Evolutionary conservation across 53 echinoderm and acorn worm species (phyloP).

Genomic region (Arbacia lixula): DNA sequence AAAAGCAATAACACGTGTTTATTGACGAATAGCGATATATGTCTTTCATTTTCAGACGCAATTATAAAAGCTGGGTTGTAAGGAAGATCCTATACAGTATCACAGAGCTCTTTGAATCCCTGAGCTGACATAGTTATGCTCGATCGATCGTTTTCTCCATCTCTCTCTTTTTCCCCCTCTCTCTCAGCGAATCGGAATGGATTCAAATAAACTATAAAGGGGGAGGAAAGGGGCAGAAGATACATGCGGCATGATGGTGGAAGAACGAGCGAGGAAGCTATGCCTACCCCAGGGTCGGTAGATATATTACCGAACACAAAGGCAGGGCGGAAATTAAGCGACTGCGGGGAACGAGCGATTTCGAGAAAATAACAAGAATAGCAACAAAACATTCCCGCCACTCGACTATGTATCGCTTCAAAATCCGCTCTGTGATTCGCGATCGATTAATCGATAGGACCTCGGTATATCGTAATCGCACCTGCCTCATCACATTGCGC

Average conservation of each 20-base stretch:
- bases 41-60: too few species aligned
- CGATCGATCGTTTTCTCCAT: slow-evolving; percentile 47
- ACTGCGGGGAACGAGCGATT: slow-evolving; percentile 43
- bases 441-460: slow-evolving; percentile 57
- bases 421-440: slow-evolving; percentile 40
- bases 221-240: neutral
- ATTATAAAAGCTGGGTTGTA: neutral
- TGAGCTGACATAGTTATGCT: slow-evolving; percentile 32
- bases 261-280: slow-evolving; percentile 3
- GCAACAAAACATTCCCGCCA: slow-evolving; percentile 49
- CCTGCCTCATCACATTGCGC: slow-evolving; percentile 42
- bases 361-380: slow-evolving; percentile 41
- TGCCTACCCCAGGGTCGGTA: slow-evolving; percentile 26
- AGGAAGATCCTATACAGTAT: neutral
- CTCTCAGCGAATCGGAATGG: slow-evolving; percentile 20
- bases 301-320: slow-evolving; percentile 44
- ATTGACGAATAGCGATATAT: too few species aligned
- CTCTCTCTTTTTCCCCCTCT: neutral
- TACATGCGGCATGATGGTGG: neutral
- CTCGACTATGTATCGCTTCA: slow-evolving; percentile 16
- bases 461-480: slow-evolving; percentile 50
- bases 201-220: slow-evolving; percentile 37
- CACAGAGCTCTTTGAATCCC: slow-evolving; percentile 7
- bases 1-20: slow-evolving; percentile 25
- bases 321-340: slow-evolving; percentile 47